Base-by-base conservation (phyloP, 2,797 vertebrate species). In the Lateolabrax maculatus region DNA sequence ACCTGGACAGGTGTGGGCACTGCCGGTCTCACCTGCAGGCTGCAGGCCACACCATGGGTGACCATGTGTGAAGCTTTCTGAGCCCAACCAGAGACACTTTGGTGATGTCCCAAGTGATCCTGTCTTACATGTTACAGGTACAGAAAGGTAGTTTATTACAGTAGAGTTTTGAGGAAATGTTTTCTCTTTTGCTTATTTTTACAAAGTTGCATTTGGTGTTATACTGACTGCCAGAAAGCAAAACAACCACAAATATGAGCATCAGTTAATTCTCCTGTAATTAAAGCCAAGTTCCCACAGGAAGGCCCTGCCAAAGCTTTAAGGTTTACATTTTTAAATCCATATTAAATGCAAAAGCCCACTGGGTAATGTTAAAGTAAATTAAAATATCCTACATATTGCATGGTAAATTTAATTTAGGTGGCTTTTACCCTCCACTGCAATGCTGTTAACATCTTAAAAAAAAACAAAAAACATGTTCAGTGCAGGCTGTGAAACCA, bases 401-500 rank as follows among this genome's bases (percentile, higher is more conserved):
- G 16, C 4, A 44, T 34, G 8, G 15, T 46, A 9, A 25, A 44
- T 8, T 46, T 1, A 62, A 72, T 19, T 37, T 29, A 12, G 11
- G 3, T 8, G 31, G 29, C 7, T 49, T 55, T 46, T 58, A 58
- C 12, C 5, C 21, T 43, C n/a, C 8, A 2, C 6, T 63, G 6
- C 46, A 8, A 71, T 74, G 18, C 29, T 62, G 36, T 43, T 27
- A 29, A 57, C 25, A 27, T 19, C 10, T 52, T n/a, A n/a, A n/a
- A n/a, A n/a, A n/a, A n/a, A n/a, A n/a, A 19, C 61, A 70, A 41
- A 31, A 66, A 49, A 29, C 36, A 51, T 27, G 15, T 57, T 63
- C 21, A 62, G 53, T 63, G 21, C 39, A 75, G 49, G 12, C 68
- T 58, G 48, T 71, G 62, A 70, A 57, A 77, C 18, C 65, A 77